A percentile compares a stretch with the other conserved stretches of the same genome.
Conservation (phyloP, 2,113 vertebrate species). For the Grallaria varia region DNA sequence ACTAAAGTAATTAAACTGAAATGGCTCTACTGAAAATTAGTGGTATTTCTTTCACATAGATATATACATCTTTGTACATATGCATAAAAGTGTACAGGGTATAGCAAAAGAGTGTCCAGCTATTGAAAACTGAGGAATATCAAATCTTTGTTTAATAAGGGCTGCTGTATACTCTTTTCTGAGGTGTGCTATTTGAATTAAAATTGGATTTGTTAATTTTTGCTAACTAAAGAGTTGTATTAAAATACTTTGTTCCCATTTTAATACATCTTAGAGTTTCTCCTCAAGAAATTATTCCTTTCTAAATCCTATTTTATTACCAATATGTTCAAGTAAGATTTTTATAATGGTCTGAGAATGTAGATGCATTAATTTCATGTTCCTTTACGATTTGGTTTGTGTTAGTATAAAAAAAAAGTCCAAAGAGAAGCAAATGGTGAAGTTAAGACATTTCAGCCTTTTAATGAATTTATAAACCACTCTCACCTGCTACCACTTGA, state of each 20-base stretch:
- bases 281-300: background rate
- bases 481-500: conserved; percentile 35
- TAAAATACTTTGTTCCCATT: background rate
- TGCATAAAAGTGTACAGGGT: background rate
- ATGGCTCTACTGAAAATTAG: background rate
- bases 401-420: background rate
- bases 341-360: background rate
- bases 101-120: background rate
- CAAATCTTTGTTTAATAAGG: background rate
- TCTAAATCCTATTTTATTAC: background rate
- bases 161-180: background rate
- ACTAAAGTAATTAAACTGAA: background rate
- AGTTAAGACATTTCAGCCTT: conserved; percentile 10
- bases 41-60: background rate
- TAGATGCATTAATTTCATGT: background rate
- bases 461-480: conserved; percentile 23
- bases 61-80: background rate
- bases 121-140: background rate
- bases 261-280: background rate
- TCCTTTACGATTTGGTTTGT: background rate
- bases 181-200: background rate
- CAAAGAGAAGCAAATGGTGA: conserved; percentile 6
- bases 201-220: background rate
- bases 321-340: background rate
- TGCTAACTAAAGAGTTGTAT: background rate